These are phyloP conservation scores for Pitangus sulphuratus DNA, from an alignment of 2,797 vertebrate species.

Conservation along the genomic window DNA sequence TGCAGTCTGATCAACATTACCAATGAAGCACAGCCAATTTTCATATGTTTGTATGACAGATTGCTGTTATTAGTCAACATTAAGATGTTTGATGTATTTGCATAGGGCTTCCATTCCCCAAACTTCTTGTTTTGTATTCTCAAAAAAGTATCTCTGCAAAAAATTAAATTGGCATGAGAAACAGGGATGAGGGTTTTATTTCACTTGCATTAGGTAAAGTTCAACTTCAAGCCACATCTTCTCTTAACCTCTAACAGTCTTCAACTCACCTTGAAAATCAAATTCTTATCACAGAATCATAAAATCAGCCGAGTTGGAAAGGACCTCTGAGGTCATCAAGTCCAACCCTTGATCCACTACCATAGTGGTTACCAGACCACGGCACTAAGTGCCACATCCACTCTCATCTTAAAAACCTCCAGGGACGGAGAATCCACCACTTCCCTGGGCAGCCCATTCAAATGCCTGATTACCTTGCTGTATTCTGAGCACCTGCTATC, in stretches of 20 bases:
- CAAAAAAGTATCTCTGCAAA: not conserved
- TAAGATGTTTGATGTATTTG: constrained; percentile 22
- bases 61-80: constrained; percentile 67
- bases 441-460: too few relatives aligned
- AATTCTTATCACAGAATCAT: not conserved
- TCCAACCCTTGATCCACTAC: too few relatives aligned
- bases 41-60: constrained; percentile 63
- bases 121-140: not conserved
- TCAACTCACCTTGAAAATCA: not conserved
- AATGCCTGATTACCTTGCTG: too few relatives aligned
- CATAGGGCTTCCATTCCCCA: not conserved
- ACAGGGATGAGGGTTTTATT: not conserved
- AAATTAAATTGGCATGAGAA: not conserved
- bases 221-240: not conserved
- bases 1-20: constrained; percentile 56
- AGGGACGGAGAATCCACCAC: too few relatives aligned
- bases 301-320: too few relatives aligned
- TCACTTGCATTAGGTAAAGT: not conserved
- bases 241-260: not conserved
- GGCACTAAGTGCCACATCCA: too few relatives aligned
- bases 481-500: not conserved
- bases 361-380: too few relatives aligned
- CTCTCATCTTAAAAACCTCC: too few relatives aligned
- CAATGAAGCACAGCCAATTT: constrained; percentile 67
- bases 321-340: too few relatives aligned